These are phyloP conservation scores for Gastracanthus pulcherrimus DNA, from an alignment of 2,888 invertebrate species.

Conservation along the genomic window DNA sequence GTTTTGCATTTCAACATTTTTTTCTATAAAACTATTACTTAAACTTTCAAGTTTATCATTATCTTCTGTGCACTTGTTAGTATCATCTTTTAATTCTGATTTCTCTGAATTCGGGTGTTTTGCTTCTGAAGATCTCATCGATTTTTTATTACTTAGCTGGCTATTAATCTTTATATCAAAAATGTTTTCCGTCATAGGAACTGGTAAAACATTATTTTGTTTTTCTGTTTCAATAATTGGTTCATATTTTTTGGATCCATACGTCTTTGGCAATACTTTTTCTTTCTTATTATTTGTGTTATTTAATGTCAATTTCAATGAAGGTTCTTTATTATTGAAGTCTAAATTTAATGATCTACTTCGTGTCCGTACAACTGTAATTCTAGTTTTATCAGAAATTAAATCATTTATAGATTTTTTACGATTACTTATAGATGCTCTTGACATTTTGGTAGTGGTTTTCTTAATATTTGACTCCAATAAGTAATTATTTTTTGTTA, in stretches of 20 bases:
- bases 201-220: too few species aligned
- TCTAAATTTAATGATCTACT: too few species aligned
- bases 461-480: neutral
- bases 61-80: neutral
- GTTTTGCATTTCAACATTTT: too few species aligned
- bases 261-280: neutral
- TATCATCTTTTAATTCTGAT: neutral
- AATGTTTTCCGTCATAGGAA: neutral
- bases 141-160: neutral
- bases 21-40: neutral
- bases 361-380: too few species aligned
- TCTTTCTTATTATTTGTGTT: neutral
- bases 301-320: neutral
- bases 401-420: neutral
- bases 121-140: neutral
- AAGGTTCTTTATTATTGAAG: too few species aligned
- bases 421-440: neutral
- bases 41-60: neutral
- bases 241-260: neutral
- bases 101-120: neutral
- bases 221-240: too few species aligned
- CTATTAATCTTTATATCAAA: too few species aligned
- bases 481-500: neutral
- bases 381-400: too few species aligned
- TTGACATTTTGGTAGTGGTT: neutral